Evolutionary conservation across 2,797 vertebrate species (phyloP).

Genomic region (Pipistrellus pipistrellus): DNA sequence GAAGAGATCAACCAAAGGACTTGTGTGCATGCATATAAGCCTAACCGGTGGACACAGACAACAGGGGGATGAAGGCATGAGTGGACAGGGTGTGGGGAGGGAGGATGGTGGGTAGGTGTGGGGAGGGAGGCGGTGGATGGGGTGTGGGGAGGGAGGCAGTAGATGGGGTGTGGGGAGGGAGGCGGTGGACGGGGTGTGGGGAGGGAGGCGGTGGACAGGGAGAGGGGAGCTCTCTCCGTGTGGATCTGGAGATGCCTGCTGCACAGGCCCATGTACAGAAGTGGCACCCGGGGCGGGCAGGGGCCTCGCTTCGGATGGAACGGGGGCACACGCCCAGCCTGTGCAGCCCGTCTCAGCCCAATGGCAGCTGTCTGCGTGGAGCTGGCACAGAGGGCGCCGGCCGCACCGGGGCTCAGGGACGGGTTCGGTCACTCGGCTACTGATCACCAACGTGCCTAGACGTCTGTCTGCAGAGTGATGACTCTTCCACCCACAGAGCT

Average conservation of each 20-base stretch:
- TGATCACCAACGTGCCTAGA: not conserved
- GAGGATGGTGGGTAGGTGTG: too few species aligned
- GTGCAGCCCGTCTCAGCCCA: not conserved
- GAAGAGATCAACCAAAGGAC: too few species aligned
- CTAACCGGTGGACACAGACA: too few species aligned
- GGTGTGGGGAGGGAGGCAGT: not conserved
- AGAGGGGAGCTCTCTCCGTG: too few species aligned
- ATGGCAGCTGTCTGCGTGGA: not conserved
- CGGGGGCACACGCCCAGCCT: not conserved
- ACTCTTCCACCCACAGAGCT: not conserved
- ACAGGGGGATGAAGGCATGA: too few species aligned
- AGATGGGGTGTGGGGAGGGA: not conserved
- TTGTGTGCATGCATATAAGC: too few species aligned
- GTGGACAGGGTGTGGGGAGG: too few species aligned
- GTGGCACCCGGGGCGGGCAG: too few species aligned
- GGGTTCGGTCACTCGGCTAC: not conserved
- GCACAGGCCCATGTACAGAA: too few species aligned
- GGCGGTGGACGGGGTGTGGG: too few species aligned
- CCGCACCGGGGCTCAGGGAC: not conserved
- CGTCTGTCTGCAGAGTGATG: not conserved
- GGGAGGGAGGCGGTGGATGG: not conserved
- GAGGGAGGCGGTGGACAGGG: not conserved
- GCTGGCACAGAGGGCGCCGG: not conserved
- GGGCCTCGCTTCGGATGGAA: not conserved
- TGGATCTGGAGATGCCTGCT: too few species aligned